Evolutionary conservation across 2,113 vertebrate genomes (phyloP).

Genomic region (Dipodomys spectabilis): DNA sequence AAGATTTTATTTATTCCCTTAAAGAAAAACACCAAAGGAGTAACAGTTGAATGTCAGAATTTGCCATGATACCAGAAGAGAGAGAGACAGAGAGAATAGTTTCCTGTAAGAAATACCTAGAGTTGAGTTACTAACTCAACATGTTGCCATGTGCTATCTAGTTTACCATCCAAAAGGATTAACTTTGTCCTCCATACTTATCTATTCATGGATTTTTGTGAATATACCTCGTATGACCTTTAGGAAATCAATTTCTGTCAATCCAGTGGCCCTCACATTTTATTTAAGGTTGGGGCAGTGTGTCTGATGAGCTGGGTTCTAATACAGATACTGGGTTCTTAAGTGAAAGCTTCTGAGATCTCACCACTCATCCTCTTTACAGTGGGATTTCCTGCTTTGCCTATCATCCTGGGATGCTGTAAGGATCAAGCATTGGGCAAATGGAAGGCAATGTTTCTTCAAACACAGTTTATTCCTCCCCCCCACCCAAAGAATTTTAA

Average conservation of each 20-base stretch:
- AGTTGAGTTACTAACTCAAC: slow-evolving; percentile 58
- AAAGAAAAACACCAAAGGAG: slow-evolving; percentile 35
- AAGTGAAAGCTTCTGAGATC: rapidly evolving
- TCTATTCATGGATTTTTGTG: slow-evolving; percentile 14
- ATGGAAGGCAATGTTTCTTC: background rate
- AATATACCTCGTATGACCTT: background rate
- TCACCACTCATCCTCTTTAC: background rate
- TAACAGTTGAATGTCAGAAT: slow-evolving; percentile 53
- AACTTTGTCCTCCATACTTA: slow-evolving; percentile 44
- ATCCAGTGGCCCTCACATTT: background rate
- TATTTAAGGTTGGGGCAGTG: background rate
- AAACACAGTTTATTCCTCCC: background rate
- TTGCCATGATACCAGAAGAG: background rate
- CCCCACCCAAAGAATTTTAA: slow-evolving; percentile 3
- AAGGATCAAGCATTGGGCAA: background rate
- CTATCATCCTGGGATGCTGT: background rate
- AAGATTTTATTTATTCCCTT: slow-evolving; percentile 71
- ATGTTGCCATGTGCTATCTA: slow-evolving; percentile 55
- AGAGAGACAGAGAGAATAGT: slow-evolving; percentile 25
- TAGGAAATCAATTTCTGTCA: background rate
- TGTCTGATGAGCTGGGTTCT: background rate
- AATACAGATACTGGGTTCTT: background rate
- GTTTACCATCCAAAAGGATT: slow-evolving; percentile 63
- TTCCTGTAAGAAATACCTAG: slow-evolving; percentile 62
- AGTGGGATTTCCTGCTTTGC: background rate